A percentile compares a stretch with the other conserved stretches of the same genome.
Evolutionary conservation across 2,888 invertebrate genomes (phyloP).

Genomic region (Ophion slaviceki): DNA sequence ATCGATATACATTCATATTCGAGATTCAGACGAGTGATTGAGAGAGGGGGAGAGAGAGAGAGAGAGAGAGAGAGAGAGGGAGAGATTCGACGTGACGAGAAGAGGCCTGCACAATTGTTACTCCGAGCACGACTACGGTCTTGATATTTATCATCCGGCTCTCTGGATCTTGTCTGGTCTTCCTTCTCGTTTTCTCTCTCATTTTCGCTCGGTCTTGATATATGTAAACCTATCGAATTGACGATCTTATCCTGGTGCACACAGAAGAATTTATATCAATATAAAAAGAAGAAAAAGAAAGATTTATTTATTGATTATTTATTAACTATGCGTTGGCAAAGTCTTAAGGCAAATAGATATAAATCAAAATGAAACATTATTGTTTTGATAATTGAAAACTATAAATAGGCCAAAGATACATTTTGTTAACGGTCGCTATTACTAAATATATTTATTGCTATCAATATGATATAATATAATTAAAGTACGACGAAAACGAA

Average conservation of each 20-base stretch:
- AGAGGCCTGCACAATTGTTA: conserved; percentile 58
- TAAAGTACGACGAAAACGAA: too few species aligned
- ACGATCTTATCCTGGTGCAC: conserved; percentile 39
- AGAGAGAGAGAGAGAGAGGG: conserved; percentile 17
- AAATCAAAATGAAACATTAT: too few species aligned
- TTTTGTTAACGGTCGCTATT: too few species aligned
- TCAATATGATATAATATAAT: too few species aligned
- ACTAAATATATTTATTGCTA: too few species aligned
- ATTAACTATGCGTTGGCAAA: too few species aligned
- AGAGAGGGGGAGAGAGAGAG: conserved; percentile 13
- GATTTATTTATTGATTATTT: too few species aligned
- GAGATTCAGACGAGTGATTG: conserved; percentile 14
- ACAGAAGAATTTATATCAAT: conserved; percentile 3
- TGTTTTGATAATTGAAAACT: too few species aligned
- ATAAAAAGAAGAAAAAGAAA: not conserved
- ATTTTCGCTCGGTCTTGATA: not conserved
- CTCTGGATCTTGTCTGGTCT: conserved; percentile 33
- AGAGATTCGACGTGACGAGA: conserved; percentile 48
- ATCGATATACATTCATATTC: conserved; percentile 20
- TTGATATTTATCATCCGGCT: conserved; percentile 63
- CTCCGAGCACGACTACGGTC: conserved; percentile 60
- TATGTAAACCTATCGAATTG: conserved; percentile 42
- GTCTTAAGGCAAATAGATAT: too few species aligned
- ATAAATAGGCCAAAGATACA: too few species aligned
- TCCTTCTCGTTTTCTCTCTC: conserved; percentile 13